Evolutionary conservation across 2,113 vertebrate species (phyloP).

Genomic region (Psilopogon haemacephalus): DNA sequence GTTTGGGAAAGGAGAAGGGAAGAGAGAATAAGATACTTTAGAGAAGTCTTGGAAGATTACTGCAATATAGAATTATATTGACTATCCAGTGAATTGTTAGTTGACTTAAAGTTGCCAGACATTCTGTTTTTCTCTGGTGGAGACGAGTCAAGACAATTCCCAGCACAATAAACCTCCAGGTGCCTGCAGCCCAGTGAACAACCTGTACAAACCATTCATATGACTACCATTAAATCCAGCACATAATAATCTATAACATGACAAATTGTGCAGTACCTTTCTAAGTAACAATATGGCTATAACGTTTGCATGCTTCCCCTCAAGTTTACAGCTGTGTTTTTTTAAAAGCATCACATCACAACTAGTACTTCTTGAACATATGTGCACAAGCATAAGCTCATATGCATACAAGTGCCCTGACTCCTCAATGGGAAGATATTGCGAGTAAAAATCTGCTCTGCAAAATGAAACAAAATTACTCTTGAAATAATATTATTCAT

Average conservation of each 20-base stretch:
- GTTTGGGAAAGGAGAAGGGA: neutral
- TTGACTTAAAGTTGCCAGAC: neutral
- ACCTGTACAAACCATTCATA: neutral
- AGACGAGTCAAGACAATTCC: neutral
- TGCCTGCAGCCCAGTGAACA: neutral
- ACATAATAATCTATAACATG: accelerated
- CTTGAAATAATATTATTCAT: neutral
- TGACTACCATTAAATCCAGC: neutral
- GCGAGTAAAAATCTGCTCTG: neutral
- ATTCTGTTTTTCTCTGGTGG: neutral
- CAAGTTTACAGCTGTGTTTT: neutral
- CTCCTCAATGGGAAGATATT: neutral
- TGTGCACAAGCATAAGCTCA: neutral
- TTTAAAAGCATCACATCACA: neutral
- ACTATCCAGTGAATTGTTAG: neutral
- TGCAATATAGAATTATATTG: neutral
- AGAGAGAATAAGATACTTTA: neutral
- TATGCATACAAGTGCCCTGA: neutral
- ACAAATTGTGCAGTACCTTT: neutral
- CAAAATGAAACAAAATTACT: neutral
- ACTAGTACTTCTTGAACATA: neutral
- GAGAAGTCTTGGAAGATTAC: neutral
- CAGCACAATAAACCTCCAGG: neutral
- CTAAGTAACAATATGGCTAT: neutral
- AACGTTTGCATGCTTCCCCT: neutral